A percentile compares a stretch with the other conserved stretches of the same genome.
phyloP scores from a whole-genome alignment of 1,140 invertebrate species.

The Apis cerana region DNA sequence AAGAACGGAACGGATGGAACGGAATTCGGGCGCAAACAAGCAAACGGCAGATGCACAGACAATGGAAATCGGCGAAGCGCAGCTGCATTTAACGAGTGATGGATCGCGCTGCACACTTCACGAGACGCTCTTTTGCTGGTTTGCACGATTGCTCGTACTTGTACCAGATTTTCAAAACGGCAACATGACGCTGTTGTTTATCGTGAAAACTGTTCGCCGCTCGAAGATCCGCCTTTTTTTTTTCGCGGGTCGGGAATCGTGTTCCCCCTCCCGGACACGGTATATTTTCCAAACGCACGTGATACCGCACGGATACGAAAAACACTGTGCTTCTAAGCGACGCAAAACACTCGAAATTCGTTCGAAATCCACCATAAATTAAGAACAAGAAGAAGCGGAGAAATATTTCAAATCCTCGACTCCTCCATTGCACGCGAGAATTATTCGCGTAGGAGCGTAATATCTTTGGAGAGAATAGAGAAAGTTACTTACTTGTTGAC shows the following conservation, averaged over 20 bases:
- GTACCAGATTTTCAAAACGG: constrained; percentile 52
- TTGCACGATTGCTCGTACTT: constrained; percentile 46
- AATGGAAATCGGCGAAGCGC: constrained; percentile 57
- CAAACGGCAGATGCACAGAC: constrained; percentile 50
- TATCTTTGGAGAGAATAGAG: no score
- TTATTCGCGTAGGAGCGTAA: no score
- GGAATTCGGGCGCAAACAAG: constrained; percentile 45
- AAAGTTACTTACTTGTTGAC: no score
- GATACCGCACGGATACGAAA: neutral
- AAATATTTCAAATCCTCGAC: no score
- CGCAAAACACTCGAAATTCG: no score
- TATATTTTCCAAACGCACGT: neutral
- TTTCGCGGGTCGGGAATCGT: neutral
- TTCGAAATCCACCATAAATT: no score
- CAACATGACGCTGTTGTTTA: constrained; percentile 18
- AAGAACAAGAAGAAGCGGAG: no score
- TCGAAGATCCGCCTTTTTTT: neutral
- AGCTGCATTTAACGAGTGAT: constrained; percentile 62
- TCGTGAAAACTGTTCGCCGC: neutral
- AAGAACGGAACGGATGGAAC: neutral
- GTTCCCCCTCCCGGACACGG: neutral
- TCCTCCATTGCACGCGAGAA: no score
- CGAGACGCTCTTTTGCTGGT: constrained; percentile 28
- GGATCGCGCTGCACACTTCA: constrained; percentile 49
- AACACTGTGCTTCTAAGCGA: neutral